Percentiles rank a stretch among this genome's conserved stretches.
Conservation (phyloP, 2,797 vertebrate species). For the Phalanger gymnotis region DNA sequence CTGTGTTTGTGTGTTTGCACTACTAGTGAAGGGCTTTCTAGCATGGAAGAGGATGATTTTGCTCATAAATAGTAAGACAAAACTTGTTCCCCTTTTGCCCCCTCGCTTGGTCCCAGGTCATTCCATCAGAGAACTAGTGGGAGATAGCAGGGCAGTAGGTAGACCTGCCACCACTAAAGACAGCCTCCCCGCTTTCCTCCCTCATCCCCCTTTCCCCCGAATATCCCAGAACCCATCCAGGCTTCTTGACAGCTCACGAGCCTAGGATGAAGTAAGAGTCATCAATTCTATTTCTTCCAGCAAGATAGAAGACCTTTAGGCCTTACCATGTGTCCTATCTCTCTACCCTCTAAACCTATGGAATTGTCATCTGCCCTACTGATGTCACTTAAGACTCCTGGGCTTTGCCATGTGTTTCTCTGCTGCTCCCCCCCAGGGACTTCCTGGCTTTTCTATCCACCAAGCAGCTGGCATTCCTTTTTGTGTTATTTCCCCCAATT, state of each 20-base stretch:
- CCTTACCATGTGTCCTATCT: not conserved
- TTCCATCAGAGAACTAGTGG: not conserved
- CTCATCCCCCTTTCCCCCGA: not conserved
- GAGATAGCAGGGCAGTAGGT: not conserved
- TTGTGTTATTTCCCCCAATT: not conserved
- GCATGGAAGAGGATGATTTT: not conserved
- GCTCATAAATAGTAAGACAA: not conserved
- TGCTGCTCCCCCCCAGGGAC: not conserved
- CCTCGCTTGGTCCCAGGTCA: not conserved
- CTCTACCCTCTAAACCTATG: not conserved
- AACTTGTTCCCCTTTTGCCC: not conserved
- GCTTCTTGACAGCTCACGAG: not conserved
- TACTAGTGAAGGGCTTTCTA: not conserved
- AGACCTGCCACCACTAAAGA: not conserved
- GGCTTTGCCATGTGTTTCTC: not conserved
- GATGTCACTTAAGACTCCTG: not conserved
- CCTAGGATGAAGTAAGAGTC: not conserved
- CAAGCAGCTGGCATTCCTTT: not conserved
- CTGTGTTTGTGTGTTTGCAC: not conserved
- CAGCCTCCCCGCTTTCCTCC: not conserved
- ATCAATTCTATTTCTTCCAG: not conserved
- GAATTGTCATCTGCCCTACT: not conserved
- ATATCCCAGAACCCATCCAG: not conserved
- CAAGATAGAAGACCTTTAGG: not conserved
- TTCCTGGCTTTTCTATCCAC: not conserved